Percentiles rank a stretch among this genome's conserved stretches.
phyloP scores from a whole-genome alignment of 1,140 invertebrate genomes.

The Anoplophora glabripennis region DNA sequence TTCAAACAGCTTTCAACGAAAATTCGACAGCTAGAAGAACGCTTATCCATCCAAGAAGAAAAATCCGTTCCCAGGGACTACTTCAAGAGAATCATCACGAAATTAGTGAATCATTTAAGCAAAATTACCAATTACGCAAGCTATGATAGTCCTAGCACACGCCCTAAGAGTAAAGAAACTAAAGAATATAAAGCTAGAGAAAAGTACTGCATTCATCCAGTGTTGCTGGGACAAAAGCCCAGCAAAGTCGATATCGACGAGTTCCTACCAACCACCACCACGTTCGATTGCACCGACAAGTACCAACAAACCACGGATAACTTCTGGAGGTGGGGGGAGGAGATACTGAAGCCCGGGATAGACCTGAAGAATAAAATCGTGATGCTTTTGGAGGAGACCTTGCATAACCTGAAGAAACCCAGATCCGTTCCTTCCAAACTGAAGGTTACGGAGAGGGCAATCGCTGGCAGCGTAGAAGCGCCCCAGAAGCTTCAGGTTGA shows the following conservation, averaged over 20 bases:
- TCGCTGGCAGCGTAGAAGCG: neutral
- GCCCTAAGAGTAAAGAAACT: neutral
- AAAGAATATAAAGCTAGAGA: no score
- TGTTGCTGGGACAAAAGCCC: conserved; percentile 10
- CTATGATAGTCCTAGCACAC: neutral
- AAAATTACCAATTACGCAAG: conserved; percentile 24
- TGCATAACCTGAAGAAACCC: conserved; percentile 22
- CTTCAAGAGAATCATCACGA: conserved; percentile 37
- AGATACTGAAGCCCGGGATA: conserved; percentile 31
- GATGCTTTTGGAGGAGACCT: conserved; percentile 26
- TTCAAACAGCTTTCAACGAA: conserved; percentile 27
- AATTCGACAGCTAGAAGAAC: conserved; percentile 29
- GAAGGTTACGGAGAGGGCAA: conserved; percentile 2
- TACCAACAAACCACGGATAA: no score
- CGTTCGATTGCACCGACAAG: no score
- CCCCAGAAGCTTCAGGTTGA: neutral
- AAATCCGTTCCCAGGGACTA: conserved; percentile 37
- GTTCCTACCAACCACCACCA: no score
- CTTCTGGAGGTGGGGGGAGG: conserved; percentile 39
- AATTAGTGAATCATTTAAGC: conserved; percentile 30
- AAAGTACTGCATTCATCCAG: conserved; percentile 18
- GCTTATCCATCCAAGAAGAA: conserved; percentile 33
- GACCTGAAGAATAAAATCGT: conserved; percentile 38
- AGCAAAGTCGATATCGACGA: neutral
- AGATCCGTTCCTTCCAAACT: neutral